These are phyloP conservation scores for Montipora efflorescens DNA, from an alignment of 64 coral and sea anemone genomes.

Conservation along the genomic window DNA sequence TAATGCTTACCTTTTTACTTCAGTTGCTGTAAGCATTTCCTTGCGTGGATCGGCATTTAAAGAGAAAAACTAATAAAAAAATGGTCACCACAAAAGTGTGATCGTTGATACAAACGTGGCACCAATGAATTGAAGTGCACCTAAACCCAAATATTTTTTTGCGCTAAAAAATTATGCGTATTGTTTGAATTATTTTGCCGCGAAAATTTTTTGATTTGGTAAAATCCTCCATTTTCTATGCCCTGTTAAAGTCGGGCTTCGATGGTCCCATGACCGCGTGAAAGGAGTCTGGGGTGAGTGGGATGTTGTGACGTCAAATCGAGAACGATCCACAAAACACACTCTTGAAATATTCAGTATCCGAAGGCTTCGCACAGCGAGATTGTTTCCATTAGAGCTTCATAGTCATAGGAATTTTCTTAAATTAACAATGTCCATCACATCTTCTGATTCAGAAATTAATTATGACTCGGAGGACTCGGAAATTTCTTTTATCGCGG, in stretches of 20 bases:
- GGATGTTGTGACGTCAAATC: background rate
- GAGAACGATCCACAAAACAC: background rate
- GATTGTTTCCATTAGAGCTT: background rate
- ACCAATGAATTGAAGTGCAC: slow-evolving; percentile 1
- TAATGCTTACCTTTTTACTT: too few relatives aligned
- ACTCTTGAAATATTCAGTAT: too few relatives aligned
- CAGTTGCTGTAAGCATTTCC: too few relatives aligned
- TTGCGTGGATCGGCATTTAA: too few relatives aligned
- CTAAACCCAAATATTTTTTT: slow-evolving; percentile 25
- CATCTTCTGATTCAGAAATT: too few relatives aligned
- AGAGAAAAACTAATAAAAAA: too few relatives aligned
- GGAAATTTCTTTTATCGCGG: too few relatives aligned
- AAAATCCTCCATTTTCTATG: slow-evolving; percentile 37
- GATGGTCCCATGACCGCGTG: background rate
- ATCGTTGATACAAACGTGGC: too few relatives aligned
- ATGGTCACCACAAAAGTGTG: too few relatives aligned
- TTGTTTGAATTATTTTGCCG: slow-evolving; percentile 6
- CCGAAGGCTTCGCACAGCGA: background rate
- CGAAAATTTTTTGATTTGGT: slow-evolving; percentile 32
- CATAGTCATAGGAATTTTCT: too few relatives aligned
- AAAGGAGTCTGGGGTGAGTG: background rate
- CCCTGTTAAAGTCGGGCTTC: slow-evolving; percentile 13
- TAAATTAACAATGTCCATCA: too few relatives aligned
- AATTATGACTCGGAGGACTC: too few relatives aligned
- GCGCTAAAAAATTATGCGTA: background rate